Evolutionary conservation across 2,113 vertebrate species (phyloP), one percentile per base, ranked within the genome.

Genomic region (Typhlomys cinereus): DNA sequence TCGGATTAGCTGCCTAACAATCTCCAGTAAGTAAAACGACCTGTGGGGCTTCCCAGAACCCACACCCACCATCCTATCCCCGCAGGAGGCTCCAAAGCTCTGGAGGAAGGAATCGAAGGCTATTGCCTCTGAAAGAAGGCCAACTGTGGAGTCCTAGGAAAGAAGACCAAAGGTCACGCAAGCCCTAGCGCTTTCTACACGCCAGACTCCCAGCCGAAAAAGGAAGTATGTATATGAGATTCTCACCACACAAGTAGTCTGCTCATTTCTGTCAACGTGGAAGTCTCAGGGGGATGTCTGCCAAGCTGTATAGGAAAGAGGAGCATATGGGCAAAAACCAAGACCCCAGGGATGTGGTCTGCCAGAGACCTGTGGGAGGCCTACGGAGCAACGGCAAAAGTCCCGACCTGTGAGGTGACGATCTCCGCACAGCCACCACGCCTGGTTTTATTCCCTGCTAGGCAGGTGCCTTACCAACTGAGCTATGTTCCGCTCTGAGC

Each of bases 301-400:
- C 29, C 54, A 25, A 44, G 46, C 25, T 50, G 50, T 48, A 59
- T 71, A 73, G 81, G 54, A 27, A 61, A 93, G 23, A 62, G 48
- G 25, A 52, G 39, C 5, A 25, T 50, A 29, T 21, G 5, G 4
- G 46, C 59, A 14, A 36, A 84, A 64, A 50, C 61, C 23, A 67
- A 21, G 70, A 36, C 34, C 48, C 23, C 3, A 52, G 12, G n/a
- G 34, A 44, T 6, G 4, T 25, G 31, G 17, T 4, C 36, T n/a
- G 17, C 11, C 29, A 7, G 64, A 67, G 67, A 34, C n/a, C 9
- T 31, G 39, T 20, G 5, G 29, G 85, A 46, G 52, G 17, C 62
- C 54, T 50, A n/a, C 0, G 1, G 4, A 13, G 31, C 39, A 14
- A 39, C 52, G 23, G 1, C 0, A 4, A 12, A 57, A 20, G 29